Evolutionary conservation across 2,797 vertebrate species (phyloP).

Genomic region (Spinus olivaceus): DNA sequence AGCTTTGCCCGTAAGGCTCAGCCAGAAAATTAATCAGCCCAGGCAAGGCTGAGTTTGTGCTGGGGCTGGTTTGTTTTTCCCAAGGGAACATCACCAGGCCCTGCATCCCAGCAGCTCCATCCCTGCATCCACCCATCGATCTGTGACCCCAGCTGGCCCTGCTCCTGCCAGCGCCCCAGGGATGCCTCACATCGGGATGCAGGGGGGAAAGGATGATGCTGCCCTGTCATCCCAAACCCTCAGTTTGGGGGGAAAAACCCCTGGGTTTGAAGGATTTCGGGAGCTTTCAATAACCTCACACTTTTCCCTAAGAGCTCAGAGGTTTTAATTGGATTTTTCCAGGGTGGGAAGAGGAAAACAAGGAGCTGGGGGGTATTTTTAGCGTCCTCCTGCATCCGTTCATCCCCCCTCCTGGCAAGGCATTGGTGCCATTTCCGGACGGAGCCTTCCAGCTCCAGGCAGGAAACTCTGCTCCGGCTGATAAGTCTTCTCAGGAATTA

Average conservation of each 20-base stretch:
- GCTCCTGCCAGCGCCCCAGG: neutral
- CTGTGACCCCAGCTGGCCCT: neutral
- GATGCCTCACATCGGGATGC: neutral
- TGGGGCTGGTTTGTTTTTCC: neutral
- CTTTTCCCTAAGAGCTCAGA: neutral
- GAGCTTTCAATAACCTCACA: neutral
- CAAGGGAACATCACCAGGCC: neutral
- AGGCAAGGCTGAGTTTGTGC: neutral
- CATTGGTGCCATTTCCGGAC: slow-evolving; percentile 1
- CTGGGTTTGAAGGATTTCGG: neutral
- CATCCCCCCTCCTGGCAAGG: neutral
- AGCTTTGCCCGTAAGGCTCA: neutral
- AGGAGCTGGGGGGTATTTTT: slow-evolving; percentile 20
- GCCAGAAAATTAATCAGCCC: slow-evolving; percentile 6
- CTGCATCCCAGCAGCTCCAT: neutral
- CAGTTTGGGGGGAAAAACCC: neutral
- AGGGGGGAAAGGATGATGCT: neutral
- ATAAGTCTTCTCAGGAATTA: slow-evolving; percentile 39
- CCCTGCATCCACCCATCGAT: slow-evolving; percentile 11
- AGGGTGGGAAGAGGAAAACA: slow-evolving; percentile 7
- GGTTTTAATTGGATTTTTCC: neutral
- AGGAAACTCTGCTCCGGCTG: slow-evolving; percentile 45
- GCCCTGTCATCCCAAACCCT: neutral
- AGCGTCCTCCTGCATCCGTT: slow-evolving; percentile 26
- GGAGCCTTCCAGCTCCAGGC: slow-evolving; percentile 32